Evolutionary conservation across 2,797 vertebrate genomes (phyloP).

Genomic region (Triplophysa bombifrons): DNA sequence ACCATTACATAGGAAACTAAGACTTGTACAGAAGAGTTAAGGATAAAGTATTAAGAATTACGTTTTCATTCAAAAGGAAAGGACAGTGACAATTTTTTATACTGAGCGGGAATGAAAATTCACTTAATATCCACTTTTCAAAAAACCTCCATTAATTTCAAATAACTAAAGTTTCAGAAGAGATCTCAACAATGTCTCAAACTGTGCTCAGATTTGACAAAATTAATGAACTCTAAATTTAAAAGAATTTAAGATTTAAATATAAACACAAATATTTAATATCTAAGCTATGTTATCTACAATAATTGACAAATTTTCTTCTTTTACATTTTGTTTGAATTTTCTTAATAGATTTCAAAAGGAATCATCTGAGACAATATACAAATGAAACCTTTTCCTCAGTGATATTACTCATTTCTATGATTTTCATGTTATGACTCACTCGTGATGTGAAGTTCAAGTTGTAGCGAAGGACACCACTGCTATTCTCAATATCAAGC

Average conservation of each 20-base stretch:
- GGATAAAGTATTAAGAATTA: neutral
- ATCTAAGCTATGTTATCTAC: neutral
- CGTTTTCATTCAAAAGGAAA: neutral
- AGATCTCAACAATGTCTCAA: no score
- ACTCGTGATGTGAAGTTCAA: constrained; percentile 20
- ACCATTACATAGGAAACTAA: neutral
- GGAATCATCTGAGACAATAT: neutral
- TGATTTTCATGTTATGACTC: neutral
- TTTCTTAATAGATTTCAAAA: neutral
- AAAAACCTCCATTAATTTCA: no score
- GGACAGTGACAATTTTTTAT: no score
- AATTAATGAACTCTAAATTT: no score
- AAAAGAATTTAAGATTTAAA: no score
- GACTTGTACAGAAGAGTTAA: neutral
- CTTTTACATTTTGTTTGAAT: neutral
- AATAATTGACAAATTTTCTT: neutral
- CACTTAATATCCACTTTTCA: no score
- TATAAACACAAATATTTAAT: no score
- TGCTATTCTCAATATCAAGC: constrained; percentile 17
- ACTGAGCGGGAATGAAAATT: no score
- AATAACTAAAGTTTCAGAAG: no score
- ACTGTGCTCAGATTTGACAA: no score
- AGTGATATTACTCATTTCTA: neutral
- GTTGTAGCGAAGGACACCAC: neutral
- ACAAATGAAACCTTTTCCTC: neutral